phyloP scores from a whole-genome alignment of 2,113 vertebrate species.

The Gila orcuttii region DNA sequence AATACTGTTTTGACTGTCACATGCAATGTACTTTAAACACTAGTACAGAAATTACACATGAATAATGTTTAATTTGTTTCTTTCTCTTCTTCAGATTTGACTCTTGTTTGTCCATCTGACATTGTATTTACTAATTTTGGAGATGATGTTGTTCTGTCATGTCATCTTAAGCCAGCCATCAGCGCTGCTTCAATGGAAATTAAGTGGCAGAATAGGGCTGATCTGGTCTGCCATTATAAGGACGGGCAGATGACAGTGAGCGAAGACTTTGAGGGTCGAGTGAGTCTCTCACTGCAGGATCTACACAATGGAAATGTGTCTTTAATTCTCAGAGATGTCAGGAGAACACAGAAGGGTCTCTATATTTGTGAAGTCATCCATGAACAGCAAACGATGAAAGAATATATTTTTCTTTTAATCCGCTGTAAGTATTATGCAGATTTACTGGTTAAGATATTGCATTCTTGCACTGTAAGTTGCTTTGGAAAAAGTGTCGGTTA shows the following conservation, averaged over 20 bases:
- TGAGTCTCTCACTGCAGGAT: constrained; percentile 24
- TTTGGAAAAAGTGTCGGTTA: no score
- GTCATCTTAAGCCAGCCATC: constrained; percentile 45
- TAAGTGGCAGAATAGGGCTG: constrained; percentile 16
- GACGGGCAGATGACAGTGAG: constrained; percentile 12
- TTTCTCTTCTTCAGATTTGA: constrained; percentile 27
- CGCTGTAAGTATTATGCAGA: neutral
- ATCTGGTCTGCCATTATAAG: constrained; percentile 41
- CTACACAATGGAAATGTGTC: constrained; percentile 52
- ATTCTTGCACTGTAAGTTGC: no score
- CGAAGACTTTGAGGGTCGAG: constrained; percentile 10
- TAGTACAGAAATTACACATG: no score
- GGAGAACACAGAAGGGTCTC: neutral
- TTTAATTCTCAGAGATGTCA: constrained; percentile 41
- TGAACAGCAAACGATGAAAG: neutral
- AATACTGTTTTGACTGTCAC: no score
- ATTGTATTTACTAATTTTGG: constrained; percentile 27
- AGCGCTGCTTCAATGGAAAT: constrained; percentile 53
- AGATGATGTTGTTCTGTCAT: constrained; percentile 44
- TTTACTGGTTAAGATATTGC: no score
- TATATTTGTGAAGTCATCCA: neutral
- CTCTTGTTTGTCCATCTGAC: constrained; percentile 40
- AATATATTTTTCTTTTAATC: neutral
- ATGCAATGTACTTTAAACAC: no score
- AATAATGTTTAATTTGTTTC: neutral